Evolutionary conservation across 2,113 vertebrate genomes (phyloP), one percentile per base, ranked within the genome.

Genomic region (Syngnathus floridae): DNA sequence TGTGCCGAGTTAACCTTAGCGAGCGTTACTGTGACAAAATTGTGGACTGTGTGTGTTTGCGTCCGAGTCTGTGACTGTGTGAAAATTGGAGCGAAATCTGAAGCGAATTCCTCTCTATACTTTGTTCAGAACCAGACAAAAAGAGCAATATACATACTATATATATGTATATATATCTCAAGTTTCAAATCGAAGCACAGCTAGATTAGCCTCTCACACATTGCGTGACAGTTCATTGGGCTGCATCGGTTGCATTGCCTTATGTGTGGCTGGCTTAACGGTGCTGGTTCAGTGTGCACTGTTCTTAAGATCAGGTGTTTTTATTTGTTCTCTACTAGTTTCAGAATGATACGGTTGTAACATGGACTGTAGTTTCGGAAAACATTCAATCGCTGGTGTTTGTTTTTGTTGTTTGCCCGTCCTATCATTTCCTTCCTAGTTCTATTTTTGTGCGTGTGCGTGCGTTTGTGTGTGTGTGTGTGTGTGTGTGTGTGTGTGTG

Each of bases 81-180:
- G 76, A 26, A 26, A 26, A 26, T 26, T 2, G 26, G 26, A 26
- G 26, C 26, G 2, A 26, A 26, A 26, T 2, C 26, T 26, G 26
- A 73, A 60, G 64, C 65, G 69, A 82, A 84, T 87, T 88, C 83
- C 81, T 81, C 76, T 74, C 66, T 75, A 69, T 78, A 79, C 75
- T 80, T 88, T 77, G 82, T 86, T 83, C 76, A 73, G 67, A 81
- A 59, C 11, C 3, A 64, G 52, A 78, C 26, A 66, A 36, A 72
- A 22, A 69, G 64, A 65, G 51, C 4, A 19, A 49, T 17, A 0
- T 2, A n/a, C n/a, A n/a, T n/a, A n/a, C n/a, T 22, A 22, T 22
- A 22, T 22, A 22, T 22, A 1, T 22, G 22, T 22, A 22, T 22
- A 22, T 22, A 22, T 22, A 22, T 22, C 22, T 22, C 22, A 22